These are phyloP conservation scores for Scartelaos histophorus DNA, from an alignment of 2,113 vertebrate species.

Conservation along the genomic window DNA sequence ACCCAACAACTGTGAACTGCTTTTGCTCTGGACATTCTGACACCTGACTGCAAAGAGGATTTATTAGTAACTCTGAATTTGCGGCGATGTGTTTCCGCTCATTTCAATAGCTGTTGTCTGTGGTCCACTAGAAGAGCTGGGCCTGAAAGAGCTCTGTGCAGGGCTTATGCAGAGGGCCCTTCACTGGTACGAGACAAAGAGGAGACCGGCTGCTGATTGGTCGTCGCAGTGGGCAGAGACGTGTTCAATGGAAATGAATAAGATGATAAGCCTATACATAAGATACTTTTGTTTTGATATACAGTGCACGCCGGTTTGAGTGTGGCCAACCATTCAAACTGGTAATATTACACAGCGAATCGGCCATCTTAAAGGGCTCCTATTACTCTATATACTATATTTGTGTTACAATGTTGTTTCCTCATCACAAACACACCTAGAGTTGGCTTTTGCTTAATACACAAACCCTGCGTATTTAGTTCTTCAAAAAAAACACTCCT, in stretches of 20 bases:
- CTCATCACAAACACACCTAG: no score
- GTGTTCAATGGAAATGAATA: conserved; percentile 43
- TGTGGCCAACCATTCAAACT: no score
- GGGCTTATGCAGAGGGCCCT: conserved; percentile 63
- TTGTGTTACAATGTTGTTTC: no score
- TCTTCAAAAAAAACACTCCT: no score
- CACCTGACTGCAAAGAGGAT: not conserved
- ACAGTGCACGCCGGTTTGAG: no score
- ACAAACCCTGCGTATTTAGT: no score
- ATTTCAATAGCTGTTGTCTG: conserved; percentile 81
- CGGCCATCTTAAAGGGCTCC: no score
- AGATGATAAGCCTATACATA: not conserved
- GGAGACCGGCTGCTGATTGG: conserved; percentile 56
- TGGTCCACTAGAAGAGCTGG: conserved; percentile 65
- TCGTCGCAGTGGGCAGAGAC: conserved; percentile 41
- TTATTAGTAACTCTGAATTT: conserved; percentile 6
- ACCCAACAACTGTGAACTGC: not conserved
- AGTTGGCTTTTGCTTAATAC: no score
- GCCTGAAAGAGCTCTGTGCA: conserved; percentile 68
- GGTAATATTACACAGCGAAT: no score
- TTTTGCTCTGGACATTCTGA: conserved; percentile 10
- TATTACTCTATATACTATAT: no score
- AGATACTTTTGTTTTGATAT: not conserved
- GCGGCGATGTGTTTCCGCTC: conserved; percentile 39
- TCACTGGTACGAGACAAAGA: conserved; percentile 60